Evolutionary conservation across 1,140 invertebrate genomes (phyloP).

Genomic region (Anagrus nilaparvatae): DNA sequence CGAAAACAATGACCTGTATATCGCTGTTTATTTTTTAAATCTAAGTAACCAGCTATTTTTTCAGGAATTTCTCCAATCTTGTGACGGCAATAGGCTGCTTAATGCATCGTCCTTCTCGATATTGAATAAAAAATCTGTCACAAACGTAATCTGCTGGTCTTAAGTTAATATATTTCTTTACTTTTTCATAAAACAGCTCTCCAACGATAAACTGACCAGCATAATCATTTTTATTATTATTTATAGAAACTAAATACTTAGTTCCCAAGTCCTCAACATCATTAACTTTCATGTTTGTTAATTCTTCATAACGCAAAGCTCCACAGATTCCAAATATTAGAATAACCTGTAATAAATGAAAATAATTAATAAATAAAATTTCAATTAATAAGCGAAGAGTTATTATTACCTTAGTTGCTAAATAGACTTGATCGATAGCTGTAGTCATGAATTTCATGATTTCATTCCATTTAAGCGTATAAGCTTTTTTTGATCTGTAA

Average conservation of each 20-base stretch:
- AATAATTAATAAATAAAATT: not conserved
- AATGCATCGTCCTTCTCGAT: not conserved
- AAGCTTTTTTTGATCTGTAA: not conserved
- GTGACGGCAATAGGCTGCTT: not conserved
- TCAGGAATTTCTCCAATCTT: not conserved
- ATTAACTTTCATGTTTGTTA: slow-evolving; percentile 2
- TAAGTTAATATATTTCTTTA: slow-evolving; percentile 1
- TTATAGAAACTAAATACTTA: not conserved
- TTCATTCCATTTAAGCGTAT: not conserved
- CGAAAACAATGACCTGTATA: too few species aligned
- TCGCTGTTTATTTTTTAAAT: not conserved
- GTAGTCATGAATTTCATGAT: not conserved
- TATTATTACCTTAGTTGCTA: too few species aligned
- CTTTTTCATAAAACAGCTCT: slow-evolving; percentile 3
- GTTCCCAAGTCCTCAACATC: slow-evolving; percentile 1
- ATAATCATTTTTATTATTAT: slow-evolving; percentile 1
- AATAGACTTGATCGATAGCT: too few species aligned
- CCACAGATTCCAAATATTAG: slow-evolving; percentile 7
- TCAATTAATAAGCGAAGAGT: too few species aligned
- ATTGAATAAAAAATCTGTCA: slow-evolving; percentile 4
- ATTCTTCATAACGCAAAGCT: slow-evolving; percentile 1
- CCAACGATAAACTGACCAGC: slow-evolving; percentile 1
- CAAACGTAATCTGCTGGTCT: not conserved
- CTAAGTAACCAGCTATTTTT: not conserved
- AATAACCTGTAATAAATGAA: slow-evolving; percentile 1